phyloP scores from a whole-genome alignment of 1,140 invertebrate species.

The Magallana gigas region DNA sequence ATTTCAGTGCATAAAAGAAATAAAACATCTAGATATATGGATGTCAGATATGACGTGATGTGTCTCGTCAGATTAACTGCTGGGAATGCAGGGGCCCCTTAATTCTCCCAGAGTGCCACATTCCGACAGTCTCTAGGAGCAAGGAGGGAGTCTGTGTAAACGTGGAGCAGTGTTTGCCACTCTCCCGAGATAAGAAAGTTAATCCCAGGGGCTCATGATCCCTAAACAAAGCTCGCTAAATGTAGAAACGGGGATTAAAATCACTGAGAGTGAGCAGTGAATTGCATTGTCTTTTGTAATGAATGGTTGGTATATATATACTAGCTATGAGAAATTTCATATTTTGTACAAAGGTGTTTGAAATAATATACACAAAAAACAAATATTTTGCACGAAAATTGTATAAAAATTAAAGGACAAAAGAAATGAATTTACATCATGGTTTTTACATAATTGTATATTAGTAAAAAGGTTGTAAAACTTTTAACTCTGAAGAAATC shows the following conservation, averaged over 20 bases:
- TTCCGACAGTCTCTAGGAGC: not conserved
- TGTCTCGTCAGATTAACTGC: not conserved
- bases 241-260: not conserved
- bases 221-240: not conserved
- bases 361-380: too few species aligned
- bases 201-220: not conserved
- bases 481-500: too few species aligned
- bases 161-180: not conserved
- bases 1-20: not conserved
- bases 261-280: not conserved
- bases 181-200: not conserved
- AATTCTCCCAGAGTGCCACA: not conserved
- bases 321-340: too few species aligned
- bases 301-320: too few species aligned
- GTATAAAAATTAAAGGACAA: too few species aligned
- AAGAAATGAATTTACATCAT: too few species aligned
- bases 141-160: not conserved
- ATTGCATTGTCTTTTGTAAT: too few species aligned
- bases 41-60: not conserved
- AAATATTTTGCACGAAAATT: too few species aligned
- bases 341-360: too few species aligned
- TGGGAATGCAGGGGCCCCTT: not conserved
- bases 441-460: too few species aligned
- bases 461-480: too few species aligned
- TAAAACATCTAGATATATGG: not conserved